Percentiles rank a stretch among this genome's conserved stretches.
Conservation (phyloP, 2,888 invertebrate species). For the Pseudococcus longispinus region DNA sequence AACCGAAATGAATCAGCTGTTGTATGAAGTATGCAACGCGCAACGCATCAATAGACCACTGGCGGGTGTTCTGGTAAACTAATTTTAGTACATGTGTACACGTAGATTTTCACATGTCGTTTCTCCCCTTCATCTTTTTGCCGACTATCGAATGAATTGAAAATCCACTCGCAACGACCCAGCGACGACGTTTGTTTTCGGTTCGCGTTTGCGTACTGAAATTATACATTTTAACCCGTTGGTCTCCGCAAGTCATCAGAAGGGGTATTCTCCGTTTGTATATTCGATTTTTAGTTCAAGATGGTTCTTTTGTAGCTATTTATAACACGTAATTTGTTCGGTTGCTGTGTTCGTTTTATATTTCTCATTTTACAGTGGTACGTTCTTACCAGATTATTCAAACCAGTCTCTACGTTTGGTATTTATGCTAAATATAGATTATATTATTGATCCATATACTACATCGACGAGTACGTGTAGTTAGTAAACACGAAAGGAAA, state of each 20-base stretch:
- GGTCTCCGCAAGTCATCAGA: conserved; percentile 44
- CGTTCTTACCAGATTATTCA: background rate
- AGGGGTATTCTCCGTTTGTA: background rate
- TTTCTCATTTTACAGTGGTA: background rate
- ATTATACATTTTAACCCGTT: conserved; percentile 52
- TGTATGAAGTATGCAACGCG: background rate
- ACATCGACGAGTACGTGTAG: background rate
- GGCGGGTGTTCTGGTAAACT: background rate
- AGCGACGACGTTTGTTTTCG: conserved; percentile 53
- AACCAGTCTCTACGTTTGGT: background rate
- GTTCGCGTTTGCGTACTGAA: conserved; percentile 54
- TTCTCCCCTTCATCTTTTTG: background rate
- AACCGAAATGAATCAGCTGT: background rate
- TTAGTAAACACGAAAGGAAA: background rate
- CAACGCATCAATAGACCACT: background rate
- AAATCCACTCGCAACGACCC: conserved; percentile 1
- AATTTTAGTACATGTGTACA: background rate
- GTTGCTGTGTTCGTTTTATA: background rate
- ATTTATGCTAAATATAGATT: conserved; percentile 24
- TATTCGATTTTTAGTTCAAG: conserved; percentile 26
- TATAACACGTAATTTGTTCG: conserved; percentile 35
- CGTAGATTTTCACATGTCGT: background rate
- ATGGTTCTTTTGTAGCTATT: conserved; percentile 21
- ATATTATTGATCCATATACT: background rate
- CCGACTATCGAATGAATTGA: background rate